Evolutionary conservation across 2,113 vertebrate species (phyloP).

Genomic region (Dromaius novaehollandiae): DNA sequence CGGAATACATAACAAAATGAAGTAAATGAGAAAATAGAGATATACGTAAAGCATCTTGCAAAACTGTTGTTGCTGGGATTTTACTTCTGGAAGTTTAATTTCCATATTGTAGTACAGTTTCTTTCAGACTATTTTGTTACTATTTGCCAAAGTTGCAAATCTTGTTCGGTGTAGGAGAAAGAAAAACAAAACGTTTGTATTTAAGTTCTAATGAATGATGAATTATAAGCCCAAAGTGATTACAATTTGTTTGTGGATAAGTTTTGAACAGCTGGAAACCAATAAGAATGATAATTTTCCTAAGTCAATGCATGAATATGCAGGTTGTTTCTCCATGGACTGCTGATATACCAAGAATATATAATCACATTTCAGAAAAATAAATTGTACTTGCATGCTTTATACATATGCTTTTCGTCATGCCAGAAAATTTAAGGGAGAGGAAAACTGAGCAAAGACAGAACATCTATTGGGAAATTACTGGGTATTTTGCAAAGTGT

Average conservation of each 20-base stretch:
- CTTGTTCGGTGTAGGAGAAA: not conserved
- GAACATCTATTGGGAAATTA: not conserved
- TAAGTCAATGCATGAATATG: not conserved
- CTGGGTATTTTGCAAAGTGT: not conserved
- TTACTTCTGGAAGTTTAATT: not conserved
- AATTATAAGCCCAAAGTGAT: constrained; percentile 21
- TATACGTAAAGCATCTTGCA: not conserved
- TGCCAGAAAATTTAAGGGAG: not conserved
- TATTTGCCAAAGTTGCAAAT: not conserved
- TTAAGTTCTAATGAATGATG: not conserved
- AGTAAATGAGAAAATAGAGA: not conserved
- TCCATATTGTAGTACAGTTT: not conserved
- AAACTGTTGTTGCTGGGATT: not conserved
- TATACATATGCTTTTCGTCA: not conserved
- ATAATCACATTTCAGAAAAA: not conserved
- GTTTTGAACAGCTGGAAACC: constrained; percentile 35
- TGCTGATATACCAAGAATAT: constrained; percentile 10
- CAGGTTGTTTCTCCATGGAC: not conserved
- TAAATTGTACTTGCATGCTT: not conserved
- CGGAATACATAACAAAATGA: not conserved
- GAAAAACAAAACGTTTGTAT: not conserved
- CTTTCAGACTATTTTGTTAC: not conserved
- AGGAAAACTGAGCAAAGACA: not conserved
- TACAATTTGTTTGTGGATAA: not conserved
- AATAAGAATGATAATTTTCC: constrained; percentile 20